These are phyloP conservation scores for Plodia interpunctella DNA, from an alignment of 1,140 invertebrate genomes.

Conservation along the genomic window DNA sequence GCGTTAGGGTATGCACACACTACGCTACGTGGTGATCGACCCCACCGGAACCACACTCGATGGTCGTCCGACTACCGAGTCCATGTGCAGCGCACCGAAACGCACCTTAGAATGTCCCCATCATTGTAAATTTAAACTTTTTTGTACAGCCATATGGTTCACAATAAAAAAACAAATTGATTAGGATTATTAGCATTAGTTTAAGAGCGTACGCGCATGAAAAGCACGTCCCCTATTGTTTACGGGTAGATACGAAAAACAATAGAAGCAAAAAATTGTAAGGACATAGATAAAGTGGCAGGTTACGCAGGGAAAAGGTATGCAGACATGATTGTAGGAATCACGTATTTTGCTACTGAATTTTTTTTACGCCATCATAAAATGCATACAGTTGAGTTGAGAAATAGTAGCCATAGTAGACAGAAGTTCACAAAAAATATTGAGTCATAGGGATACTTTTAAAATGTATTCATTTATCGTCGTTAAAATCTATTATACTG, in stretches of 20 bases:
- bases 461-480: too few relatives aligned
- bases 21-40: constrained; percentile 60
- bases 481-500: too few relatives aligned
- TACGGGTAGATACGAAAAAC: constrained; percentile 44
- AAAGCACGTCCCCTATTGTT: constrained; percentile 63
- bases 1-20: constrained; percentile 55
- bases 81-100: constrained; percentile 71
- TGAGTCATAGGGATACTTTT: too few relatives aligned
- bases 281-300: constrained; percentile 35
- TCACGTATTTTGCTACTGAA: constrained; percentile 16
- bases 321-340: constrained; percentile 42
- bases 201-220: constrained; percentile 67
- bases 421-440: too few relatives aligned
- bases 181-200: constrained; percentile 30
- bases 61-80: constrained; percentile 64
- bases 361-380: neutral
- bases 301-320: constrained; percentile 47
- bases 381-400: neutral
- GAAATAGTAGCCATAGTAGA: neutral
- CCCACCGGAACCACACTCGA: constrained; percentile 74
- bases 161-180: constrained; percentile 23
- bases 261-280: constrained; percentile 41
- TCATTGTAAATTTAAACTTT: constrained; percentile 6
- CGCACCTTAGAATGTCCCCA: constrained; percentile 33
- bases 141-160: constrained; percentile 30